phyloP scores from a whole-genome alignment of 2,113 vertebrate species.

The Fulmarus glacialis region DNA sequence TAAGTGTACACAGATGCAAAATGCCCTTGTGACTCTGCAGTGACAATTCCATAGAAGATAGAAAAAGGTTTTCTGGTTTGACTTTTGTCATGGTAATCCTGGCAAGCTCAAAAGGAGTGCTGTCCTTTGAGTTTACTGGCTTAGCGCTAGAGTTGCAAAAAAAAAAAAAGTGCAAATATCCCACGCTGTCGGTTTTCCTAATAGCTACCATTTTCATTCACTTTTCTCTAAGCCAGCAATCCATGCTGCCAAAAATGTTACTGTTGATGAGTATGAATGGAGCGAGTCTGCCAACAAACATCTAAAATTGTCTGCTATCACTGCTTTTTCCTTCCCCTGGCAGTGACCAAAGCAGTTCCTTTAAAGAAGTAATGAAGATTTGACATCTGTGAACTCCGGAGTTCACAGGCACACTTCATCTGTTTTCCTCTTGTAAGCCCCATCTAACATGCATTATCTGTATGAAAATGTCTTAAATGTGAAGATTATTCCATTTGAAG shows the following conservation, averaged over 20 bases:
- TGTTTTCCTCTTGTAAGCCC: not conserved
- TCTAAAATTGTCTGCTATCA: not conserved
- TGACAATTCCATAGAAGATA: not conserved
- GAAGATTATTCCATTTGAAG: not conserved
- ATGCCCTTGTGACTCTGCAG: not conserved
- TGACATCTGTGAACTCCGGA: not conserved
- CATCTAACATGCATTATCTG: rapidly evolving
- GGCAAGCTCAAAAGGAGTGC: not conserved
- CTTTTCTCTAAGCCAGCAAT: conserved; percentile 2
- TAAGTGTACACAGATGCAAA: not conserved
- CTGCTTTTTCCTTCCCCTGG: not conserved
- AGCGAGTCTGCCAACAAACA: not conserved
- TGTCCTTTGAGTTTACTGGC: not conserved
- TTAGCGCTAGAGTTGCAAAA: not conserved
- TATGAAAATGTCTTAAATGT: not conserved
- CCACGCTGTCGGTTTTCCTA: not conserved
- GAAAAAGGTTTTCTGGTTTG: not conserved
- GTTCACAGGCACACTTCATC: not conserved
- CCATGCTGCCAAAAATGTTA: not conserved
- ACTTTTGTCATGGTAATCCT: conserved; percentile 16
- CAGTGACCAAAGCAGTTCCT: not conserved
- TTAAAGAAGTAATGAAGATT: not conserved
- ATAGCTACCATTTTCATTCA: conserved; percentile 21
- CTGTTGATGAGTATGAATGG: conserved; percentile 10
- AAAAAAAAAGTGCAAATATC: not conserved